Conservation (phyloP, 92 coral and sea anemone genomes). For the Metridium senile region DNA sequence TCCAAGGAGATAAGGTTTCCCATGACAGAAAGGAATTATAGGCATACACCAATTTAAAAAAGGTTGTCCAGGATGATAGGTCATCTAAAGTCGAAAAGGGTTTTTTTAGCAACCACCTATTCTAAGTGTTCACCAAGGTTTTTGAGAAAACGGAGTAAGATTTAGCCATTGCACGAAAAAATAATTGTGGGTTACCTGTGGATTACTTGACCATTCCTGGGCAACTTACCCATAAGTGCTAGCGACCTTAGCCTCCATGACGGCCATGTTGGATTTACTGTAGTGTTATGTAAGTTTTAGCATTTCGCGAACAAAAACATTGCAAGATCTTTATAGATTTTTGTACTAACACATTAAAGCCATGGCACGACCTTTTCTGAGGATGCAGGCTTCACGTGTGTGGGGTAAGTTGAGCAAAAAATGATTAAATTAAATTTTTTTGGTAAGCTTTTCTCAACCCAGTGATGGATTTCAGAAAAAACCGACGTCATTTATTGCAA, state of each 20-base stretch:
- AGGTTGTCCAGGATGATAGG: too few species aligned
- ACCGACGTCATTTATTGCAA: too few species aligned
- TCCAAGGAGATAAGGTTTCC: too few species aligned
- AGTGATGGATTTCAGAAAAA: too few species aligned
- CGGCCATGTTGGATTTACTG: constrained; percentile 30
- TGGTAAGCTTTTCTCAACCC: neutral
- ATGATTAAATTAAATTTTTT: neutral
- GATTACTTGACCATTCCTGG: neutral
- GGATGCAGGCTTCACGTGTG: constrained; percentile 32
- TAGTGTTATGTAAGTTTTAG: constrained; percentile 30
- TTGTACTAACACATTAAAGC: neutral
- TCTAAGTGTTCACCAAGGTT: too few species aligned
- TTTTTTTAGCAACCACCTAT: too few species aligned
- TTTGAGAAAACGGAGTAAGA: too few species aligned
- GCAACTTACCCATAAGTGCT: neutral
- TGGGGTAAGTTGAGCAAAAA: constrained; percentile 17
- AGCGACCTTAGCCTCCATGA: neutral
- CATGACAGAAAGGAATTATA: too few species aligned
- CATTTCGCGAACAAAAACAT: neutral
- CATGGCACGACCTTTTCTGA: constrained; percentile 49
- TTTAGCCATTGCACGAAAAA: too few species aligned
- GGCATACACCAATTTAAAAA: too few species aligned
- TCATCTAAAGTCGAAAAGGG: too few species aligned
- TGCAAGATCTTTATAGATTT: neutral
- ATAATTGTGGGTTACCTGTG: constrained; percentile 12